Percentiles rank a stretch among this genome's conserved stretches.
Evolutionary conservation across 2,797 vertebrate genomes (phyloP).

Genomic region (Craterocephalus amniculus): DNA sequence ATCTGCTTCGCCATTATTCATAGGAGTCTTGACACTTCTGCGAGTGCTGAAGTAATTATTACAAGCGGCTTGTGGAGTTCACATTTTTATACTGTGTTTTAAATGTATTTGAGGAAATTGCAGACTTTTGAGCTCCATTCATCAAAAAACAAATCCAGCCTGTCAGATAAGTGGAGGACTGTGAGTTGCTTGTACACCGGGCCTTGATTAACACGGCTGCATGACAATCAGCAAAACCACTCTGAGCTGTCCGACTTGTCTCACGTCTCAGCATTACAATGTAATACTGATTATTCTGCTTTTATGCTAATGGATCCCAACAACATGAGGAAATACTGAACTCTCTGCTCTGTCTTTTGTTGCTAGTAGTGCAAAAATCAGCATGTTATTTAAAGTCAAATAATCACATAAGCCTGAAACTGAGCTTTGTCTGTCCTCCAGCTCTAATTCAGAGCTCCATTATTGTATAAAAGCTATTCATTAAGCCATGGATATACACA

Average conservation of each 20-base stretch:
- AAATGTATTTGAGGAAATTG: slow-evolving; percentile 31
- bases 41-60: slow-evolving; percentile 47
- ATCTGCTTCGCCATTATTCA: slow-evolving; percentile 48
- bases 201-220: slow-evolving; percentile 4
- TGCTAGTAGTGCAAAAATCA: slow-evolving; percentile 26
- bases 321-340: slow-evolving; percentile 74
- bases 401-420: slow-evolving; percentile 5
- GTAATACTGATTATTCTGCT: slow-evolving; percentile 30
- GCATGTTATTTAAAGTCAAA: slow-evolving; percentile 7
- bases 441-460: not conserved
- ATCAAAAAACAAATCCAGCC: slow-evolving; percentile 22
- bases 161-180: slow-evolving; percentile 27
- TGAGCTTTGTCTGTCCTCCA: not conserved
- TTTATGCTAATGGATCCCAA: slow-evolving; percentile 60
- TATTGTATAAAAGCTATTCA: slow-evolving; percentile 1
- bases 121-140: slow-evolving; percentile 26
- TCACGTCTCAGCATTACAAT: slow-evolving; percentile 23
- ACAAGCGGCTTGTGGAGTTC: slow-evolving; percentile 22
- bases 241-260: slow-evolving; percentile 29
- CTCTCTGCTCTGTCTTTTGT: slow-evolving; percentile 76
- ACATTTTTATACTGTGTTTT: slow-evolving; percentile 23
- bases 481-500: not conserved
- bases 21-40: slow-evolving; percentile 24
- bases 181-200: not conserved
- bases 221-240: slow-evolving; percentile 32